These are phyloP conservation scores for Hyperopisus bebe DNA, from an alignment of 2,113 vertebrate genomes.

Conservation along the genomic window DNA sequence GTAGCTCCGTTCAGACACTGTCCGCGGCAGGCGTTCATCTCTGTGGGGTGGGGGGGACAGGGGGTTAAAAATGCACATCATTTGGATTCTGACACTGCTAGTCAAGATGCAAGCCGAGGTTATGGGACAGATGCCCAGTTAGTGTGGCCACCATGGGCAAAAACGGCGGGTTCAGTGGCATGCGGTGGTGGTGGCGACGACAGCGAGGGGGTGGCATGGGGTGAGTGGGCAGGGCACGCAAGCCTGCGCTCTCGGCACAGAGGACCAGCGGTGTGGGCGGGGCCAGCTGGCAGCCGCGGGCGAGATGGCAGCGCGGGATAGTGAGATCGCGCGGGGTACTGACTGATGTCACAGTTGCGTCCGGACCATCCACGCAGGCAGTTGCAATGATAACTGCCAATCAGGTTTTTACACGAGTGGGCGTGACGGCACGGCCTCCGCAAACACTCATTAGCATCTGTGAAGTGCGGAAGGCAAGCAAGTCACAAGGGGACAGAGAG, in stretches of 20 bases:
- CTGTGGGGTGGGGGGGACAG: conserved; percentile 46
- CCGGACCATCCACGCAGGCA: conserved; percentile 95
- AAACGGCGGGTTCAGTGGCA: not conserved
- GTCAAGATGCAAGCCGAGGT: not conserved
- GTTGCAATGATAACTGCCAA: conserved; percentile 97
- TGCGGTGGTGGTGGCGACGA: not conserved
- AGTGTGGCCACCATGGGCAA: not conserved
- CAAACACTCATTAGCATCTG: conserved; percentile 97
- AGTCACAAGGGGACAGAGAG: conserved; percentile 43
- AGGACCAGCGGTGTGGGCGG: not conserved
- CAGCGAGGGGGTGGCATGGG: not conserved
- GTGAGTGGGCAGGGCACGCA: not conserved
- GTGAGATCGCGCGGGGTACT: conserved; percentile 63
- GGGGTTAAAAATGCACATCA: conserved; percentile 4
- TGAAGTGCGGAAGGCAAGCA: conserved; percentile 50
- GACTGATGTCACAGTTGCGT: conserved; percentile 94
- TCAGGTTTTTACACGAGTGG: conserved; percentile 97
- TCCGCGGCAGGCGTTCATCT: conserved; percentile 70
- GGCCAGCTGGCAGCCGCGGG: not conserved
- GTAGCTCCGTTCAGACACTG: conserved; percentile 86
- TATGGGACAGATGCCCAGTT: not conserved
- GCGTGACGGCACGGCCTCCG: conserved; percentile 87
- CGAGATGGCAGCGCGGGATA: not conserved
- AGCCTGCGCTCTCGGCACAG: not conserved
- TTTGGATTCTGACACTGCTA: not conserved